phyloP scores from a whole-genome alignment of 2,113 vertebrate species.

The Thunnus thynnus region DNA sequence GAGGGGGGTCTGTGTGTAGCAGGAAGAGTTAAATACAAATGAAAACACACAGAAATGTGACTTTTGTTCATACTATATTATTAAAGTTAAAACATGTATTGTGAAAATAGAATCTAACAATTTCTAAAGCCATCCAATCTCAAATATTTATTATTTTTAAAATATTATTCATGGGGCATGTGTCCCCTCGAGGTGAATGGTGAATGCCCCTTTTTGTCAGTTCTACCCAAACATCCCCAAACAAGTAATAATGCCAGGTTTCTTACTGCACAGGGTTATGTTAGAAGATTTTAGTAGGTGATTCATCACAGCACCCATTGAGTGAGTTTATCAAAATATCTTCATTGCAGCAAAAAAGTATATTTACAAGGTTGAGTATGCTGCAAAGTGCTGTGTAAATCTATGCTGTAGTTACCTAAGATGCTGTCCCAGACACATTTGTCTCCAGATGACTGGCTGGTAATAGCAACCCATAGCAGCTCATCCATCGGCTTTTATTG shows the following conservation, averaged over 20 bases:
- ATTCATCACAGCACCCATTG: background rate
- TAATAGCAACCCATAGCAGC: slow-evolving; percentile 60
- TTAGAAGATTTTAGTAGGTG: background rate
- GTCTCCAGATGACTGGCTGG: slow-evolving; percentile 61
- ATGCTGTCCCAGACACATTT: slow-evolving; percentile 59
- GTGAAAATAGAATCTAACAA: no score
- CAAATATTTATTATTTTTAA: no score
- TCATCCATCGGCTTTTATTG: slow-evolving; percentile 68
- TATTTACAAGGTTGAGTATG: background rate
- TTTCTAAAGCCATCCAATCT: no score
- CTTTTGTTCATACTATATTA: no score
- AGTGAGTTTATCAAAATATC: slow-evolving; percentile 9
- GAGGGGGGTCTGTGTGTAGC: no score
- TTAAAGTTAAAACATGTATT: no score
- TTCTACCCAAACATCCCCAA: background rate
- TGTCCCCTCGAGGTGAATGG: no score
- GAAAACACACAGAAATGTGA: no score
- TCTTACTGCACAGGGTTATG: background rate
- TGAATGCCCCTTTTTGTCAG: background rate
- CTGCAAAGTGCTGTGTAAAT: slow-evolving; percentile 39
- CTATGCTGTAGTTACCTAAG: slow-evolving; percentile 39
- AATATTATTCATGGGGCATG: no score
- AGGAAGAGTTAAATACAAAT: no score
- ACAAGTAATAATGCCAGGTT: background rate
- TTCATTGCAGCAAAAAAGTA: slow-evolving; percentile 7